A percentile compares a stretch with the other conserved stretches of the same genome.
Conservation (phyloP, 2,113 vertebrate species). For the Rhabdornis inornatus region DNA sequence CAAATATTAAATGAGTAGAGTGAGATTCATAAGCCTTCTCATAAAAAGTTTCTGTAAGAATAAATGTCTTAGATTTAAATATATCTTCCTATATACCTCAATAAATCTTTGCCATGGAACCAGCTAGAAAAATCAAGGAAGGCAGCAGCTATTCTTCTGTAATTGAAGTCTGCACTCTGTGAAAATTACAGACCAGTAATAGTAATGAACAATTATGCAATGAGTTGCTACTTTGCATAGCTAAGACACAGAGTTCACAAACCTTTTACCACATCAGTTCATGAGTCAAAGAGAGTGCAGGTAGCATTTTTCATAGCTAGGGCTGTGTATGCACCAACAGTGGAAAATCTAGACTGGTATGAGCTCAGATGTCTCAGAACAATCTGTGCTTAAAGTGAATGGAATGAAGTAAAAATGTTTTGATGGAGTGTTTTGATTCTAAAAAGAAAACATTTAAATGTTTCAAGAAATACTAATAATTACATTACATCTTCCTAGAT, state of each 20-base stretch:
- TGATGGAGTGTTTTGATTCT: background rate
- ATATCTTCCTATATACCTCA: background rate
- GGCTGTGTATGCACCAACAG: background rate
- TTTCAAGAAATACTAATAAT: background rate
- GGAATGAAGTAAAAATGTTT: background rate
- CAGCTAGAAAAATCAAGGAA: background rate
- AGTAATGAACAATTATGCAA: background rate
- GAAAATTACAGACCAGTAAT: background rate
- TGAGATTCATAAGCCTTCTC: background rate
- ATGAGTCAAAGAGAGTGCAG: background rate
- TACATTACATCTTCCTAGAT: background rate
- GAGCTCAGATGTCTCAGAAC: background rate
- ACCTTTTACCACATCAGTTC: background rate
- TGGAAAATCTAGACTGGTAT: background rate
- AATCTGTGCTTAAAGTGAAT: background rate
- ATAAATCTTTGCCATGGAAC: background rate
- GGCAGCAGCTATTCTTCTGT: background rate
- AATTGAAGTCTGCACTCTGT: background rate
- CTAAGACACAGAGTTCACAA: background rate
- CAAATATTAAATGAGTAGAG: background rate
- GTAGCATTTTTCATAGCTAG: background rate
- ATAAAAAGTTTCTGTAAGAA: background rate
- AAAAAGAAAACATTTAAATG: background rate
- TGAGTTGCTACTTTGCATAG: background rate
- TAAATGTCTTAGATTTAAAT: background rate